Conservation (phyloP, 2,113 vertebrate species). For the Amphiprion ocellaris region DNA sequence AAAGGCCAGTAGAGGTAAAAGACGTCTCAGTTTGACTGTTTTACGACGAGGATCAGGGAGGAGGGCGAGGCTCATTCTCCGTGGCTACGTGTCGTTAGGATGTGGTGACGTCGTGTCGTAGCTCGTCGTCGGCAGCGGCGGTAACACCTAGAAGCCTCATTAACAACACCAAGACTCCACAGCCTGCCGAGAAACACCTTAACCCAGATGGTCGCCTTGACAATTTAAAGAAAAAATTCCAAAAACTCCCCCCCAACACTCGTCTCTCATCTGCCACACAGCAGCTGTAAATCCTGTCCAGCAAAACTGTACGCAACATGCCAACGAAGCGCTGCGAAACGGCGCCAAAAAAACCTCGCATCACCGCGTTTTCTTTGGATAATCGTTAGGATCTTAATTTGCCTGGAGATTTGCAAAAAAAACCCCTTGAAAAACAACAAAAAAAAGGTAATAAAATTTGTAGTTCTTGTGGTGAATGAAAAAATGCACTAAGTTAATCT, state of each 20-base stretch:
- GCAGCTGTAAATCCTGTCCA: constrained; percentile 31
- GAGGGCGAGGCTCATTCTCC: background rate
- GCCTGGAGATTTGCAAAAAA: constrained; percentile 59
- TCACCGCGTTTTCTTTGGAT: constrained; percentile 3
- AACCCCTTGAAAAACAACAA: constrained; percentile 7
- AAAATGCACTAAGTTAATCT: constrained; percentile 78
- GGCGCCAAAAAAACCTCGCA: background rate
- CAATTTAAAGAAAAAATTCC: background rate
- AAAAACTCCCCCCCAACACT: constrained; percentile 2
- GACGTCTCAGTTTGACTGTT: background rate
- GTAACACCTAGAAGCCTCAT: background rate
- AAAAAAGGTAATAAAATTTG: constrained; percentile 10
- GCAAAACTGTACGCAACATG: constrained; percentile 19
- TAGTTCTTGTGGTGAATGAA: constrained; percentile 63
- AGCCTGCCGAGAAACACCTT: constrained; percentile 6
- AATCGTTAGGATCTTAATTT: constrained; percentile 56
- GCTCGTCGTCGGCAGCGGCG: constrained; percentile 2
- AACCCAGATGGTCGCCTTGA: background rate
- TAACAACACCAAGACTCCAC: background rate
- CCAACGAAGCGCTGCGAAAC: constrained; percentile 14
- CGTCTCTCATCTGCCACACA: background rate
- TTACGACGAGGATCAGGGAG: background rate
- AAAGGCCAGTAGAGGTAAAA: constrained; percentile 53
- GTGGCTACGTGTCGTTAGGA: constrained; percentile 26
- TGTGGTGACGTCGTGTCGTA: constrained; percentile 32